Conservation (phyloP, 64 coral and sea anemone species). For the Montipora capricornis region DNA sequence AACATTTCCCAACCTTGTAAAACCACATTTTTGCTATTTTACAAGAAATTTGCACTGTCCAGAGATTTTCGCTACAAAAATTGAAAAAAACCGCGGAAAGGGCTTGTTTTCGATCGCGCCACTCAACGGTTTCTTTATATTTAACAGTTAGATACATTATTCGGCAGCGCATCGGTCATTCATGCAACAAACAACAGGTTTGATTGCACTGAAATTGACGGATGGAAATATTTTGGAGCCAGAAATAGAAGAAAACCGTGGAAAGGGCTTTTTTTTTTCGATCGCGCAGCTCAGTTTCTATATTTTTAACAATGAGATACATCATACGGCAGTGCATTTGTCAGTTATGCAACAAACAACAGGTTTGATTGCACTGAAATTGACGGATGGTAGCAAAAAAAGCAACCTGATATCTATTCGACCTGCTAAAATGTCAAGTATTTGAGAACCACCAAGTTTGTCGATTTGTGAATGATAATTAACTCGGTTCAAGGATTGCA, state of each 20-base stretch:
- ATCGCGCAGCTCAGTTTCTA: too few relatives aligned
- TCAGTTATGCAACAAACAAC: background rate
- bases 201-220: constrained; percentile 1
- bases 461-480: constrained; percentile 6
- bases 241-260: background rate
- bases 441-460: background rate
- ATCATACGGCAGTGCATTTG: background rate
- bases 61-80: too few relatives aligned
- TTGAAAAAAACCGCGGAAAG: background rate
- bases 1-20: too few relatives aligned
- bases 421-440: background rate
- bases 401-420: too few relatives aligned
- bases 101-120: too few relatives aligned
- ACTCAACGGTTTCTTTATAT: too few relatives aligned
- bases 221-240: background rate
- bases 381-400: background rate
- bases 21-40: too few relatives aligned
- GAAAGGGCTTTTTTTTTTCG: background rate
- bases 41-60: too few relatives aligned
- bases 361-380: background rate
- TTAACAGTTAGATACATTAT: background rate
- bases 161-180: background rate
- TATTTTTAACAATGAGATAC: background rate
- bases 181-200: background rate
- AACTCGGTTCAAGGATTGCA: background rate